phyloP scores from a whole-genome alignment of 2,113 vertebrate species.

The Cyanoramphus novaezelandiae region DNA sequence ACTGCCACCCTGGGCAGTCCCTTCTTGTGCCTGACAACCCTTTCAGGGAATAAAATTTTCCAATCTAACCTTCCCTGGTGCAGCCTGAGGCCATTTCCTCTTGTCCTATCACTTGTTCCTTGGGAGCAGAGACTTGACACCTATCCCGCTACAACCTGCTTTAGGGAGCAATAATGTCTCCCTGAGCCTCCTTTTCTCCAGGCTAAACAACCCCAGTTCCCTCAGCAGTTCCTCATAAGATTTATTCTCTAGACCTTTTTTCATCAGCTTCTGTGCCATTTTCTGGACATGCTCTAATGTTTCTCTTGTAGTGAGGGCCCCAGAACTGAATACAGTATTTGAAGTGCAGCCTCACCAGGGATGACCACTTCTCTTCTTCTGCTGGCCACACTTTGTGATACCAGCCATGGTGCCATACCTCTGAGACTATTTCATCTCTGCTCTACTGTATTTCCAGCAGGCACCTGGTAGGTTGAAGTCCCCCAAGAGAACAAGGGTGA shows the following conservation, averaged over 20 bases:
- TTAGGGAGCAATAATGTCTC: background rate
- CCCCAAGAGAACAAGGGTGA: background rate
- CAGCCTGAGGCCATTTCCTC: background rate
- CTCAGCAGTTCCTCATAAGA: background rate
- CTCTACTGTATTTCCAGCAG: background rate
- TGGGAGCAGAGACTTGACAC: background rate
- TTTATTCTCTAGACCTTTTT: background rate
- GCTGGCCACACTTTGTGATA: background rate
- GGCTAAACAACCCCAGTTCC: background rate
- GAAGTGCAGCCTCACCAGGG: background rate
- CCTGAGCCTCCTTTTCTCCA: background rate
- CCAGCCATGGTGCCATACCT: background rate
- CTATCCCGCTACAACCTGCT: background rate
- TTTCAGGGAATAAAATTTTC: background rate
- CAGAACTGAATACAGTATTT: background rate
- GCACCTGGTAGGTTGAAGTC: background rate
- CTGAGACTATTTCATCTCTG: background rate
- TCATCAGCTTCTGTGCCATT: background rate
- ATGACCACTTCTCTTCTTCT: background rate
- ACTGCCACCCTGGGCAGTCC: background rate
- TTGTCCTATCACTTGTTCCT: background rate
- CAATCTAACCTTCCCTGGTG: background rate
- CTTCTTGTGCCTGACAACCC: background rate
- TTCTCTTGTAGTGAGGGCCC: background rate
- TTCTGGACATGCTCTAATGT: accelerated